phyloP scores from a whole-genome alignment of 2,888 invertebrate species.

The Hipparchia sbordonii region DNA sequence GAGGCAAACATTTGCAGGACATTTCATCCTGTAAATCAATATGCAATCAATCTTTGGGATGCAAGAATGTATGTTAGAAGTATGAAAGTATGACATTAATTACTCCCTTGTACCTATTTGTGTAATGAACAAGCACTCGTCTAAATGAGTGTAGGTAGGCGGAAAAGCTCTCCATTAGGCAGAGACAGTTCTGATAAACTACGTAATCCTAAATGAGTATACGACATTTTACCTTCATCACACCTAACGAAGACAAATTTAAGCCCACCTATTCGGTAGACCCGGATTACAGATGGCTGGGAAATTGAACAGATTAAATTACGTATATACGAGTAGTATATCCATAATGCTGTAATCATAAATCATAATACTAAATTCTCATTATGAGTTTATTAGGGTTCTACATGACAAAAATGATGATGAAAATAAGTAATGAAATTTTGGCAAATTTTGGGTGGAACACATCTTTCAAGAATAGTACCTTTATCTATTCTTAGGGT shows the following conservation, averaged over 20 bases:
- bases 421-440: no score
- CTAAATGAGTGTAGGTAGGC: slow-evolving; percentile 19
- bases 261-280: slow-evolving; percentile 52
- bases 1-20: no score
- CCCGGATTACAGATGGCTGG: slow-evolving; percentile 45
- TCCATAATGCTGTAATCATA: not conserved
- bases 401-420: no score
- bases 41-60: no score
- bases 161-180: slow-evolving; percentile 41
- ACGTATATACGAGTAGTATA: not conserved
- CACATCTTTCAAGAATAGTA: no score
- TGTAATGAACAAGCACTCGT: slow-evolving; percentile 16
- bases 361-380: not conserved
- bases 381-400: no score
- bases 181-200: slow-evolving; percentile 47
- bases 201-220: slow-evolving; percentile 53
- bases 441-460: no score
- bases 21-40: no score
- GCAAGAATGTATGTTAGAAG: no score
- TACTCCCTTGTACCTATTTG: not conserved
- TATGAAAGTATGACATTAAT: no score
- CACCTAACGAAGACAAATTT: slow-evolving; percentile 73
- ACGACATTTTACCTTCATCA: slow-evolving; percentile 54
- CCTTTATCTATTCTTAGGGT: no score
- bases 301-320: slow-evolving; percentile 20